phyloP scores from a whole-genome alignment of 2,888 invertebrate genomes.

The Calameuta idolon region DNA sequence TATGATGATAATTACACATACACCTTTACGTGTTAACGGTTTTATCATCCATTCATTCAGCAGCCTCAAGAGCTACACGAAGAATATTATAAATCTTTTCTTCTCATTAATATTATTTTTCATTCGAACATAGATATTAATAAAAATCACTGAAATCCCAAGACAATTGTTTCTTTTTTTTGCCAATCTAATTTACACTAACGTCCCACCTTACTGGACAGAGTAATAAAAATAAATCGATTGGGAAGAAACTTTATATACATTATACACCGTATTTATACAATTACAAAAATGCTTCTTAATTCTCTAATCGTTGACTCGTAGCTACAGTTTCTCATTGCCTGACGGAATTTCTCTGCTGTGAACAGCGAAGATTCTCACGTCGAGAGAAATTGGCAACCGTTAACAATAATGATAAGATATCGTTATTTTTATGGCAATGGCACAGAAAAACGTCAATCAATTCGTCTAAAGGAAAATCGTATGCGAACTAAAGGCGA shows the following conservation, averaged over 20 bases:
- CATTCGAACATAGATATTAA: constrained; percentile 51
- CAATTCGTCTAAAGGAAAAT: constrained; percentile 23
- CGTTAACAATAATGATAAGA: constrained; percentile 39
- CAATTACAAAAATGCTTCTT: constrained; percentile 48
- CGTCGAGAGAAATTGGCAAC: neutral
- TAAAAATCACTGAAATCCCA: constrained; percentile 55
- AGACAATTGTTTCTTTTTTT: constrained; percentile 26
- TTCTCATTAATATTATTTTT: constrained; percentile 35
- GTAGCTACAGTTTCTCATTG: constrained; percentile 11
- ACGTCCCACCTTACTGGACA: neutral
- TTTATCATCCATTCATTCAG: constrained; percentile 26
- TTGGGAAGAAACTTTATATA: constrained; percentile 45
- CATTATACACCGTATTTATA: constrained; percentile 47
- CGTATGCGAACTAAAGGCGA: neutral
- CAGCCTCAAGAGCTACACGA: constrained; percentile 19
- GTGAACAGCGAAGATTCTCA: neutral
- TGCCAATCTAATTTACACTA: neutral
- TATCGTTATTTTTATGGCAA: constrained; percentile 56
- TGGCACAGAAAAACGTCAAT: constrained; percentile 49
- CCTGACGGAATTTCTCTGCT: neutral
- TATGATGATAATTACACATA: too few species aligned
- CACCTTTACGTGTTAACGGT: neutral
- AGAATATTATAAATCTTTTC: neutral
- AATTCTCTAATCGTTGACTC: constrained; percentile 28
- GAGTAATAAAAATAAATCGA: neutral